Evolutionary conservation across 2,113 vertebrate genomes (phyloP).

Genomic region (Lathamus discolor): DNA sequence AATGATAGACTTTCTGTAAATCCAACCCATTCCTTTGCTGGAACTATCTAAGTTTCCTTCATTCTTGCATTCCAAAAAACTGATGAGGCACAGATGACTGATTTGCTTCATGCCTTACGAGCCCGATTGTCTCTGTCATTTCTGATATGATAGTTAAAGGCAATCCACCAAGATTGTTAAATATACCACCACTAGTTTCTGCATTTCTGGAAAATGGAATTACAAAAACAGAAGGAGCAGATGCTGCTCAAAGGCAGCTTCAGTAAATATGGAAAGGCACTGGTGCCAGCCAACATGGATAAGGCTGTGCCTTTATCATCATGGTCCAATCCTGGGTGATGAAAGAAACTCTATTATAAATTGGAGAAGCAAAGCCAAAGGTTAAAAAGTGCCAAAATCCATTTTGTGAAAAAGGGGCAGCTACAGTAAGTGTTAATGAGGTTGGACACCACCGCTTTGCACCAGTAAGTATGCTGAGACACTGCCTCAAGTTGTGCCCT

Average conservation of each 20-base stretch:
- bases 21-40: background rate
- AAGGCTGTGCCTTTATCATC: background rate
- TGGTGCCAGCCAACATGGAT: background rate
- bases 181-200: background rate
- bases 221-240: background rate
- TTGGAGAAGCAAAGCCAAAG: background rate
- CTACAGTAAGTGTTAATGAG: background rate
- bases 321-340: background rate
- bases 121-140: background rate
- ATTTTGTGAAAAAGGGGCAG: background rate
- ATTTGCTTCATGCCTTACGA: background rate
- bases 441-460: background rate
- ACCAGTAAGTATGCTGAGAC: background rate
- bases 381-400: background rate
- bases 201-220: background rate
- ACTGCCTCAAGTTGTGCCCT: background rate
- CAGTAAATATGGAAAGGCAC: background rate
- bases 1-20: background rate
- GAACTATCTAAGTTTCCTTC: background rate
- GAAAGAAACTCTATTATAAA: background rate
- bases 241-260: background rate
- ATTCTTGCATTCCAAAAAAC: background rate
- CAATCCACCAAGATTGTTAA: background rate
- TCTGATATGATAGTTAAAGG: background rate
- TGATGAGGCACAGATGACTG: background rate